Percentiles rank a stretch among this genome's conserved stretches.
These are phyloP conservation scores for Hydrocynus forskahlii DNA, from an alignment of 2,797 vertebrate genomes.

Conservation along the genomic window DNA sequence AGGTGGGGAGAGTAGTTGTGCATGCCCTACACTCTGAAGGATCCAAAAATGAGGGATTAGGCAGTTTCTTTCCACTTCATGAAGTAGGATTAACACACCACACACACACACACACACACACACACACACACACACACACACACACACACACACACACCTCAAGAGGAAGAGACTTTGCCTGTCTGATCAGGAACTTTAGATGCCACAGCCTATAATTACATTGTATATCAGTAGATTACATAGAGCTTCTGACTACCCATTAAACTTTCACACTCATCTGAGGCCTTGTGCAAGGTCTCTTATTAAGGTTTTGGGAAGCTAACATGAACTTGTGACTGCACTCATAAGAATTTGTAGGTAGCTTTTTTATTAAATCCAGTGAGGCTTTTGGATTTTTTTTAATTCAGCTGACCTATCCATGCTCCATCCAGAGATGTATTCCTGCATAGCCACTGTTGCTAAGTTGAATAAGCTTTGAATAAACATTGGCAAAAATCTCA, in stretches of 20 bases:
- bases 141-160: neutral
- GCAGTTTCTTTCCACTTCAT: constrained; percentile 9
- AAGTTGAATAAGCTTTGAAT: too few relatives aligned
- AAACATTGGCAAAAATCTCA: too few relatives aligned
- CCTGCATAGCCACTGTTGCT: neutral
- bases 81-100: neutral
- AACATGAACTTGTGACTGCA: neutral
- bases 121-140: constrained; percentile 2
- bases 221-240: constrained; percentile 25
- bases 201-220: constrained; percentile 15
- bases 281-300: constrained; percentile 4
- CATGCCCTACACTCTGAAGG: constrained; percentile 40
- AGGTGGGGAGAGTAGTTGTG: constrained; percentile 42
- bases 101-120: neutral
- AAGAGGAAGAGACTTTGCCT: neutral
- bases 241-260: constrained; percentile 23
- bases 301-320: constrained; percentile 17
- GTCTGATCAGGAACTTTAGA: constrained; percentile 30
- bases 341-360: neutral
- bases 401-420: neutral
- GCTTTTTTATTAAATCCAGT: neutral
- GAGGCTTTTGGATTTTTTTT: neutral
- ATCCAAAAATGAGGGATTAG: constrained; percentile 36
- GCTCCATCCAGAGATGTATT: neutral
- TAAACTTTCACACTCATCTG: constrained; percentile 32